Base-by-base conservation (phyloP, 1,140 invertebrate species). In the Scaptomyza hsui region DNA sequence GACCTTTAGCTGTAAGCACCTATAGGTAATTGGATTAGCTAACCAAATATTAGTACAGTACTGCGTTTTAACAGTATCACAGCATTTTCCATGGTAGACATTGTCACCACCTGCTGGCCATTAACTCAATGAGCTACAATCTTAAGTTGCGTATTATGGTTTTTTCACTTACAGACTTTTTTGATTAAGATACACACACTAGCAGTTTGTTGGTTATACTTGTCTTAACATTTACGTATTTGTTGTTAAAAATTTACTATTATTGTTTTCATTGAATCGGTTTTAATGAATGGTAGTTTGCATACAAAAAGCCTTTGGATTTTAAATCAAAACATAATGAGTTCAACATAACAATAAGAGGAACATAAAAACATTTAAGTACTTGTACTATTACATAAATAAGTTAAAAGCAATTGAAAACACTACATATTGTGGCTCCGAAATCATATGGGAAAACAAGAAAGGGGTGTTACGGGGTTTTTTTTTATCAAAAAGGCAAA, bases 291-390 rank as follows among this genome's bases (percentile, higher is more conserved):
- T 90, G 83, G 64, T 72, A 55, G 64, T 89, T 90, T 90, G 83
- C 89, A 90, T 82, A 90, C 80, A 90, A 90, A 83, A 86, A 90
- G 89, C 89, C 83, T 90, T 90, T 86, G 75, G 81, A 80, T 68
- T 78, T 19, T 16, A 63, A 86, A 72, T 67, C 72, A 60, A 70
- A 59, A 72, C 37, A 35, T 74, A 75, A 75, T 69, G 55, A 73
- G 57, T 48, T 29, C 37, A 71, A 81, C 48, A 47, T 26, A 78
- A 65, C 35, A 69, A 62, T 55, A 26, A 24, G 16, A 4, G 9
- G 9, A 29, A 52, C 21, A 63, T 13, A 48, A 69, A 35, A 63
- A 52, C 45, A 18, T 59, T 35, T 21, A 62, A 52, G 19, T 32
- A 68, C 37, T 67, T 60, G 41, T 44, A 63, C 24, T 35, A 57